Base-by-base conservation (phyloP, 1,140 invertebrate species). In the Zophobas atratus region DNA sequence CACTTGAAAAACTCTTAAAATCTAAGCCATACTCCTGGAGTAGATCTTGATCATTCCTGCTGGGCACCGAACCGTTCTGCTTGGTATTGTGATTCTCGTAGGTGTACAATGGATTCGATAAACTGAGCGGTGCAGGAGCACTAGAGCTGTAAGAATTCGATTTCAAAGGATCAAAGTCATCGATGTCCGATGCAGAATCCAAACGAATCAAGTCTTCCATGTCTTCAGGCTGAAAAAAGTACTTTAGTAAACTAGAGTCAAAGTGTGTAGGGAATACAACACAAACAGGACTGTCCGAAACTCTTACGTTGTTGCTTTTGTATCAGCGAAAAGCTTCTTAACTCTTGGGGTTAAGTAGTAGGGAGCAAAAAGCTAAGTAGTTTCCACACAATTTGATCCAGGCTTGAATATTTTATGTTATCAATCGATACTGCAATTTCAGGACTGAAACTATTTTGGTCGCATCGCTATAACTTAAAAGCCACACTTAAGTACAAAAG, bases 121-220 rank as follows among this genome's bases (percentile, higher is more conserved):
- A 76, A 56, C 82, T 84, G 67, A 85, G 35, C 6, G 85, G 85
- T 38, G 81, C 76, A 8, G 75, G 77, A 73, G 77, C 55, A 46
- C 78, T 43, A 33, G 39, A 63, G 72, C 78, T 76, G 46, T 48
- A 72, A 1, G 77, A 83, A 74, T 76, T 76, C 6, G 88, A 87
- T 74, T 89, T 84, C 74, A 92, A 81, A 3, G 91, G 91, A 83
- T 92, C 91, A 79, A 92, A 92, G 76, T 91, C 90, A 32, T 92
- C 90, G 3, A 87, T 84, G 41, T 88, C 89, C 77, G 88, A 90
- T 48, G 88, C 88, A 43, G 89, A 90, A 82, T 92, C 90, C 70
- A 92, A 82, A 48, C 88, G 86, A 75, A 92, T 92, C 57, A 92
- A 86, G 85, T 92, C 90, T 81, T 88, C 88, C 39, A 86, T 86